These are phyloP conservation scores for Poecilia latipinna DNA, from an alignment of 2,113 vertebrate species.

Conservation along the genomic window DNA sequence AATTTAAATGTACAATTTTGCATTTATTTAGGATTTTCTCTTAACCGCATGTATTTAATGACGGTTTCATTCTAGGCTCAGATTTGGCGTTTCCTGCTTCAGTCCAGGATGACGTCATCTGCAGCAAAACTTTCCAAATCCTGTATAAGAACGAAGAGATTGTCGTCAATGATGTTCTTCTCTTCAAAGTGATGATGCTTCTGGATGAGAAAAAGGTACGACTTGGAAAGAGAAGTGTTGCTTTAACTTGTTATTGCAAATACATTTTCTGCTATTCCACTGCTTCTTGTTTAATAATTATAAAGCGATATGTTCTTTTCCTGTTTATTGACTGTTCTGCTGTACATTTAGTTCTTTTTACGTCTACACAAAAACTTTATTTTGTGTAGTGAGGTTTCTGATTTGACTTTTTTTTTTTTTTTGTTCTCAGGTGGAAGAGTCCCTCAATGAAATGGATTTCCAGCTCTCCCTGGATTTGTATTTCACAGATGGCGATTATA, in stretches of 20 bases:
- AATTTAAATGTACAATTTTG: neutral
- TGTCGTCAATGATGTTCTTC: conserved; percentile 92
- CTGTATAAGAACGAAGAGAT: conserved; percentile 99
- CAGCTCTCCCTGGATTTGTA: conserved; percentile 92
- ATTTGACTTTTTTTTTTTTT: conserved; percentile 21
- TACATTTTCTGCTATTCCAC: neutral
- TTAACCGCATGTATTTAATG: neutral
- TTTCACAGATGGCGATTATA: conserved; percentile 97
- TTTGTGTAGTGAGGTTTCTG: neutral
- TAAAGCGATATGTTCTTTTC: too few species aligned
- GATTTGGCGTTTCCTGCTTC: conserved; percentile 94
- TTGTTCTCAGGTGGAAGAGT: conserved; percentile 90
- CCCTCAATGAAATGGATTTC: conserved; percentile 95
- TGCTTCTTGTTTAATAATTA: too few species aligned
- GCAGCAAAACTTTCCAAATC: conserved; percentile 99
- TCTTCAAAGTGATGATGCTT: conserved; percentile 98
- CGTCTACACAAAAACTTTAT: too few species aligned
- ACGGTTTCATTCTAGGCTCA: conserved; percentile 77
- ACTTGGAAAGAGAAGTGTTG: neutral
- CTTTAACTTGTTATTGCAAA: neutral
- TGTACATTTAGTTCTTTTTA: neutral
- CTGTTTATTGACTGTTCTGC: neutral
- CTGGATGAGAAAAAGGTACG: conserved; percentile 95
- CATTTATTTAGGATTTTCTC: neutral
- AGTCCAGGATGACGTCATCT: conserved; percentile 90